phyloP scores from a whole-genome alignment of 2,888 invertebrate species.

The Harmothoe impar region DNA sequence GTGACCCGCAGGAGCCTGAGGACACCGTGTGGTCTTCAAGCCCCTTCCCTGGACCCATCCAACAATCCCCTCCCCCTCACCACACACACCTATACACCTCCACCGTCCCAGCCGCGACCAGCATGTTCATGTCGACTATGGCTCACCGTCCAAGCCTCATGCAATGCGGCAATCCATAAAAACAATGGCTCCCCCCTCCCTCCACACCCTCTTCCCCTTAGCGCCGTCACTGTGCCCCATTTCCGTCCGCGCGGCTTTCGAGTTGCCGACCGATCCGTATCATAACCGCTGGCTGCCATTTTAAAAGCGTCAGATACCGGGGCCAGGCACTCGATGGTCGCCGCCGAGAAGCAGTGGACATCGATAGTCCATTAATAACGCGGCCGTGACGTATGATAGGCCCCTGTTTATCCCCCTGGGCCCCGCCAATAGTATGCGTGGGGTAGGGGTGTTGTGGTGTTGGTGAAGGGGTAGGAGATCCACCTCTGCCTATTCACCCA shows the following conservation, averaged over 20 bases:
- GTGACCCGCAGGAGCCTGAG: too few species aligned
- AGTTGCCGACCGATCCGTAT: not conserved
- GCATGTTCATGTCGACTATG: not conserved
- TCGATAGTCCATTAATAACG: conserved; percentile 56
- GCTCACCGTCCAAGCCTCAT: not conserved
- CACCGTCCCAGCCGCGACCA: not conserved
- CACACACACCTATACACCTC: not conserved
- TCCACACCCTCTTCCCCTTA: not conserved
- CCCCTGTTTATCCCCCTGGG: not conserved
- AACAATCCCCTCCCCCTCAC: not conserved
- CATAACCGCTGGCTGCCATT: conserved; percentile 35
- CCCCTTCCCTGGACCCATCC: too few species aligned
- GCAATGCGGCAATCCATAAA: conserved; percentile 54
- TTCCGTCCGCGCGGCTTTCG: conserved; percentile 33
- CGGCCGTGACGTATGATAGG: conserved; percentile 21
- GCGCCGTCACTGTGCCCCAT: conserved; percentile 21
- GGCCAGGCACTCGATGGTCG: not conserved
- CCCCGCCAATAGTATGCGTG: not conserved
- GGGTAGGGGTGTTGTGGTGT: not conserved
- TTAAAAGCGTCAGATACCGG: not conserved
- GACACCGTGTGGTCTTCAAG: too few species aligned
- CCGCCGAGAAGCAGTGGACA: conserved; percentile 35
- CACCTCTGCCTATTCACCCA: too few species aligned
- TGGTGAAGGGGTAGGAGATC: too few species aligned
- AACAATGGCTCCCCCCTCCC: conserved; percentile 7